A percentile compares a stretch with the other conserved stretches of the same genome.
Evolutionary conservation across 1,140 invertebrate genomes (phyloP).

Genomic region (Drosophila auraria): DNA sequence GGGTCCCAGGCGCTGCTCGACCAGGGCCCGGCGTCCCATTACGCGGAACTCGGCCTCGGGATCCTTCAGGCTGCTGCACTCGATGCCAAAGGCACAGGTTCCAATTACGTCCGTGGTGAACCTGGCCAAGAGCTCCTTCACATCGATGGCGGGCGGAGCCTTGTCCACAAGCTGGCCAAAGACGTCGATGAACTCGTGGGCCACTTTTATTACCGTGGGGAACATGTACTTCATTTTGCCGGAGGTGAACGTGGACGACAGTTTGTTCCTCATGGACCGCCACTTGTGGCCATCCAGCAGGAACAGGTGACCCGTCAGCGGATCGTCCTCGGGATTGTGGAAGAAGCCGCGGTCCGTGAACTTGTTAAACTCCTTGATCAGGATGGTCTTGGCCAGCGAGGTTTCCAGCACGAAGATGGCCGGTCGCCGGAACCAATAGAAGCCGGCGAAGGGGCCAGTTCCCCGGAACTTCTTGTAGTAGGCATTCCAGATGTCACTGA

Average conservation of each 20-base stretch:
- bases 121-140: constrained; percentile 70
- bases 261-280: constrained; percentile 86
- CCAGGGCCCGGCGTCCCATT: constrained; percentile 69
- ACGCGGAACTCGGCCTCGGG: constrained; percentile 86
- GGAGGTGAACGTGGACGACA: constrained; percentile 87
- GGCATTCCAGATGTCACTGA: constrained; percentile 51
- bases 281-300: constrained; percentile 86
- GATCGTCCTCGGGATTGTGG: constrained; percentile 86
- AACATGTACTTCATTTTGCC: constrained; percentile 87
- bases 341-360: constrained; percentile 86
- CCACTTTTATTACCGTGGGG: constrained; percentile 77
- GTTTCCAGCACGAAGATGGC: constrained; percentile 86
- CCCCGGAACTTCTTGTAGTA: constrained; percentile 79
- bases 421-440: constrained; percentile 85
- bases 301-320: constrained; percentile 85
- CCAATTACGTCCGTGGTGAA: constrained; percentile 86
- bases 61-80: constrained; percentile 86
- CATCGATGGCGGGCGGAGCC: constrained; percentile 43
- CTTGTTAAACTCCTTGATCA: constrained; percentile 87
- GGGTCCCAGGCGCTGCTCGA: constrained; percentile 24
- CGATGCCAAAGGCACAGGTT: constrained; percentile 88
- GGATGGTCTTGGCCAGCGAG: constrained; percentile 87
- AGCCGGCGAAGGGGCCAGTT: constrained; percentile 78
- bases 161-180: constrained; percentile 41
- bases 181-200: constrained; percentile 71